Conservation (phyloP, 1,140 invertebrate species). For the Microvelia longipes region DNA sequence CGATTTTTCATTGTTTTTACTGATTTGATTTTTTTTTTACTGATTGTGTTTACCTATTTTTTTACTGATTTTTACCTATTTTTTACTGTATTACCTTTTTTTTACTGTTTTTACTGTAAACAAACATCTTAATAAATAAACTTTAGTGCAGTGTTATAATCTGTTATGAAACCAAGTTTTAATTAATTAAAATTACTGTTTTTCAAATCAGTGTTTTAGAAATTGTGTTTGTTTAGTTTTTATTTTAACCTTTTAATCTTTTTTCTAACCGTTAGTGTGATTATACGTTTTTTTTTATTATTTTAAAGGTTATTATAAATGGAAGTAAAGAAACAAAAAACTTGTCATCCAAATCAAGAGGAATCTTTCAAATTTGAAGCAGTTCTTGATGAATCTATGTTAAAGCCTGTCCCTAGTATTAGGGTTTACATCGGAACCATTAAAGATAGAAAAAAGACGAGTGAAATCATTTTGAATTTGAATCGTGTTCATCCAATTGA, state of each 20-base stretch:
- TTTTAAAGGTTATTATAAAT: too few species aligned
- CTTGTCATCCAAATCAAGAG: neutral
- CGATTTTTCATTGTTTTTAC: too few species aligned
- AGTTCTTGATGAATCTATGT: constrained; percentile 1
- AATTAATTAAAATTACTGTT: too few species aligned
- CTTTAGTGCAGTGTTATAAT: too few species aligned
- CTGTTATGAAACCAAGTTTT: too few species aligned
- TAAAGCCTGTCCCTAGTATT: constrained; percentile 1
- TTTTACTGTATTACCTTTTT: neutral
- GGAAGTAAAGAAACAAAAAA: constrained; percentile 6
- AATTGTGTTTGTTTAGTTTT: too few species aligned
- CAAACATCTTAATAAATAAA: too few species aligned
- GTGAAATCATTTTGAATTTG: constrained; percentile 40
- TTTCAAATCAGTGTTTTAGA: too few species aligned
- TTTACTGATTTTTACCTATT: neutral
- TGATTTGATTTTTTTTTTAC: neutral
- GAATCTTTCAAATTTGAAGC: neutral
- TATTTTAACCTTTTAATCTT: too few species aligned
- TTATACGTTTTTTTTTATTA: too few species aligned
- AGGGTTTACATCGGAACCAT: constrained; percentile 16
- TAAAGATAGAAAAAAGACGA: constrained; percentile 36
- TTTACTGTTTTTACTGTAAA: neutral
- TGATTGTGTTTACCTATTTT: neutral
- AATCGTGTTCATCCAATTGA: constrained; percentile 40
- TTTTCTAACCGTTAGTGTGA: too few species aligned